phyloP scores from a whole-genome alignment of 2,113 vertebrate species.

The Ancistrus triradiatus region DNA sequence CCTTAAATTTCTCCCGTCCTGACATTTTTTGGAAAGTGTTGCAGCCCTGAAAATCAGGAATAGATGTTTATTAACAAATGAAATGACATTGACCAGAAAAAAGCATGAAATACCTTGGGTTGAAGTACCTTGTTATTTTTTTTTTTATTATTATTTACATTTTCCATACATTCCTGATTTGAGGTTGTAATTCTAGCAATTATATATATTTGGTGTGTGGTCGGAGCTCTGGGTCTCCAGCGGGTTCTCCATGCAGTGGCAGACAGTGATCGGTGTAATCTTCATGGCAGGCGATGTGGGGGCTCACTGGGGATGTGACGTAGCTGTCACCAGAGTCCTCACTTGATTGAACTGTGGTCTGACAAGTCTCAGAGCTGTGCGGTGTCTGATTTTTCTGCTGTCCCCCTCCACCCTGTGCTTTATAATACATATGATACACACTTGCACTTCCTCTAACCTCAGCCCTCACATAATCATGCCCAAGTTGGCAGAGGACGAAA shows the following conservation, averaged over 20 bases:
- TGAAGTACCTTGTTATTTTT: too few species aligned
- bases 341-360: slow-evolving; percentile 61
- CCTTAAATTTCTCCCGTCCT: too few species aligned
- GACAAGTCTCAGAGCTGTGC: slow-evolving; percentile 64
- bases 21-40: too few species aligned
- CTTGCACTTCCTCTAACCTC: not conserved
- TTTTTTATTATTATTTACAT: too few species aligned
- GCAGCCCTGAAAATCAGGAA: too few species aligned
- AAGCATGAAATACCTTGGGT: too few species aligned
- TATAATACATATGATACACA: slow-evolving; percentile 29
- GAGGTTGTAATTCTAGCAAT: slow-evolving; percentile 4
- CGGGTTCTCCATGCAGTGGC: slow-evolving; percentile 50
- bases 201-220: not conserved
- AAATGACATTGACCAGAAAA: too few species aligned
- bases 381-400: slow-evolving; percentile 53
- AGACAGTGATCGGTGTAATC: slow-evolving; percentile 63
- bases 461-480: slow-evolving; percentile 55
- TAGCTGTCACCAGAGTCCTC: slow-evolving; percentile 59
- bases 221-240: slow-evolving; percentile 31
- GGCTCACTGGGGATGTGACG: slow-evolving; percentile 60
- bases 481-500: slow-evolving; percentile 44
- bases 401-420: slow-evolving; percentile 46
- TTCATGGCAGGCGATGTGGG: slow-evolving; percentile 54
- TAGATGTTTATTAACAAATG: too few species aligned
- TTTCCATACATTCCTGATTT: too few species aligned